phyloP scores from a whole-genome alignment of 2,797 vertebrate species.

The Acanthiza pusilla region DNA sequence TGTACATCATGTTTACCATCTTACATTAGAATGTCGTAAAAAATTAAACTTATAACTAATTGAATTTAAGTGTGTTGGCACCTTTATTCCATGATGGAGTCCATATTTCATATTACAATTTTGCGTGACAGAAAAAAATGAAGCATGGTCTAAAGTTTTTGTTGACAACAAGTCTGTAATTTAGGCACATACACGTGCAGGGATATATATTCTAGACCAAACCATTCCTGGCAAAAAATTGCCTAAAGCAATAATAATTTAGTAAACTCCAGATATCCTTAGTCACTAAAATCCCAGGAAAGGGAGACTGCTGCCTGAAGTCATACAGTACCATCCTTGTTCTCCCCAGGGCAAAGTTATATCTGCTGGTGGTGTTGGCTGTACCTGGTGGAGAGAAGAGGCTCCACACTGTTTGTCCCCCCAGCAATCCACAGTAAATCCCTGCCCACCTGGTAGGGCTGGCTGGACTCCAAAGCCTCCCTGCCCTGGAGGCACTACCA shows the following conservation, averaged over 20 bases:
- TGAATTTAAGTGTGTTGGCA: background rate
- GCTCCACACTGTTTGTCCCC: accelerated
- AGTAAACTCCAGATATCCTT: background rate
- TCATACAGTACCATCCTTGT: background rate
- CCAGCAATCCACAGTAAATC: background rate
- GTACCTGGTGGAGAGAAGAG: background rate
- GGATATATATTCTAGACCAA: background rate
- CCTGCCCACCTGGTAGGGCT: background rate
- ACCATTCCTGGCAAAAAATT: background rate
- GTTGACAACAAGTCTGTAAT: background rate
- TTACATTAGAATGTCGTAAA: background rate
- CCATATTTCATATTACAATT: background rate
- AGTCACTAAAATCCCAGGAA: background rate
- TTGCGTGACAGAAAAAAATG: background rate
- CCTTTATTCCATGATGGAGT: background rate
- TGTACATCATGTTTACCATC: background rate
- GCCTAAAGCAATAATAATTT: background rate
- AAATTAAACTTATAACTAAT: background rate
- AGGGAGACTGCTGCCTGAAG: background rate
- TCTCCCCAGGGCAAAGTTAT: background rate
- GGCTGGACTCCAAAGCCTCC: background rate
- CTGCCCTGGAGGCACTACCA: background rate
- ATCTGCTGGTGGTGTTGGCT: background rate
- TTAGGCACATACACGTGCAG: background rate
- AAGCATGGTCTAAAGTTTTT: background rate